A percentile compares a stretch with the other conserved stretches of the same genome.
These are phyloP conservation scores for Papilio aristodemus DNA, from an alignment of 1,140 invertebrate genomes.

Conservation along the genomic window DNA sequence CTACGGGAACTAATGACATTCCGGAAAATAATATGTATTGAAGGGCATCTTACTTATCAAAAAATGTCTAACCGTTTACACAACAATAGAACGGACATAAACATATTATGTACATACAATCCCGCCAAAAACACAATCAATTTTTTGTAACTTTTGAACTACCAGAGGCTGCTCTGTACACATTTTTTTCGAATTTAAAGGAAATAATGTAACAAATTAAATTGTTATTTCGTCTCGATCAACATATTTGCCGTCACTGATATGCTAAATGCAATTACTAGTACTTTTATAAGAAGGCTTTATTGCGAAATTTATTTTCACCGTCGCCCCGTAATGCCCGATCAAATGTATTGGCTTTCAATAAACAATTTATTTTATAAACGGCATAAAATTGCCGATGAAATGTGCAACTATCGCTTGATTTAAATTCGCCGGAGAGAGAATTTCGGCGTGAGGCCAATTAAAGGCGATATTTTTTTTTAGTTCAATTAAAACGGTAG, in stretches of 20 bases:
- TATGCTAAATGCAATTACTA: slow-evolving; percentile 14
- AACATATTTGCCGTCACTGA: slow-evolving; percentile 8
- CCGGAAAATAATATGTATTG: too few relatives aligned
- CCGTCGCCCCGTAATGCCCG: slow-evolving; percentile 4
- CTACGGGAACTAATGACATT: too few relatives aligned
- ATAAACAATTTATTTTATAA: slow-evolving; percentile 35
- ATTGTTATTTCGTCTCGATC: slow-evolving; percentile 11
- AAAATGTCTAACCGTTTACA: too few relatives aligned
- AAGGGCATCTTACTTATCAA: too few relatives aligned
- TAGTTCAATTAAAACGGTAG: slow-evolving; percentile 67
- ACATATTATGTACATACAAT: too few relatives aligned
- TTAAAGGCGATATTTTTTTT: slow-evolving; percentile 46
- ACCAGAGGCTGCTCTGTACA: not conserved
- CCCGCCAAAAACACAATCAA: too few relatives aligned
- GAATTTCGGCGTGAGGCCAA: slow-evolving; percentile 41
- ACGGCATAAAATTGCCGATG: slow-evolving; percentile 49
- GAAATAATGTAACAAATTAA: not conserved
- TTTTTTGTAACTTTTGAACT: not conserved
- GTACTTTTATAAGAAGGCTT: not conserved
- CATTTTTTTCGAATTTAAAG: not conserved
- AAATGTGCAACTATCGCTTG: slow-evolving; percentile 46
- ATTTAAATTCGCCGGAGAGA: slow-evolving; percentile 45
- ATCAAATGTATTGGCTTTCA: slow-evolving; percentile 12
- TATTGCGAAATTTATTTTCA: slow-evolving; percentile 16
- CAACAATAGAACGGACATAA: too few relatives aligned